These are phyloP conservation scores for Pachliopta kotzebuea DNA, from an alignment of 2,888 invertebrate species.

Conservation along the genomic window DNA sequence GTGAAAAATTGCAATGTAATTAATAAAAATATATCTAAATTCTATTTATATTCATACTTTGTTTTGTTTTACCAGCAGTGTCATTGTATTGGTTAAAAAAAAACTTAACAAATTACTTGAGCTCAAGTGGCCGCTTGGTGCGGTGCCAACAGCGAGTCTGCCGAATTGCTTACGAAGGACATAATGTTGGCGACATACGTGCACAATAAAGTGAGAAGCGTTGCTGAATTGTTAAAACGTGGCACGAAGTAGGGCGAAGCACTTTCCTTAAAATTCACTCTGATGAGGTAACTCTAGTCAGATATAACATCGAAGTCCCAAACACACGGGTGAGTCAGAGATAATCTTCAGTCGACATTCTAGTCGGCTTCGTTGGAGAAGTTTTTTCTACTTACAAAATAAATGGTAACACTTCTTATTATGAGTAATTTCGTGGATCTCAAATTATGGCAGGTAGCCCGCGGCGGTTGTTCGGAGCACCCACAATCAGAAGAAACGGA, in stretches of 20 bases:
- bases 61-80: constrained; percentile 39
- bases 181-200: constrained; percentile 51
- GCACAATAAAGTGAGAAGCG: constrained; percentile 45
- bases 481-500: constrained; percentile 51
- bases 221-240: constrained; percentile 40
- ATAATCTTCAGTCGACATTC: constrained; percentile 48
- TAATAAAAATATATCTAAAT: background rate
- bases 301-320: background rate
- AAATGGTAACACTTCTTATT: constrained; percentile 75
- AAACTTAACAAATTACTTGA: constrained; percentile 62
- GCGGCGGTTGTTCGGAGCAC: constrained; percentile 55
- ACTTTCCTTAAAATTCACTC: constrained; percentile 26
- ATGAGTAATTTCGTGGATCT: constrained; percentile 74
- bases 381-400: constrained; percentile 60
- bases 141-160: constrained; percentile 53
- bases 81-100: constrained; percentile 50
- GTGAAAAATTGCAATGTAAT: background rate
- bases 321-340: constrained; percentile 48
- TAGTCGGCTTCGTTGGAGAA: constrained; percentile 51
- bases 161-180: constrained; percentile 56
- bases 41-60: background rate
- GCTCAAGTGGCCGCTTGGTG: constrained; percentile 59
- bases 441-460: constrained; percentile 78
- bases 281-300: constrained; percentile 2
- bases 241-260: constrained; percentile 23